Base-by-base conservation (phyloP, 2,113 vertebrate species). In the Capreolus pygargus region DNA sequence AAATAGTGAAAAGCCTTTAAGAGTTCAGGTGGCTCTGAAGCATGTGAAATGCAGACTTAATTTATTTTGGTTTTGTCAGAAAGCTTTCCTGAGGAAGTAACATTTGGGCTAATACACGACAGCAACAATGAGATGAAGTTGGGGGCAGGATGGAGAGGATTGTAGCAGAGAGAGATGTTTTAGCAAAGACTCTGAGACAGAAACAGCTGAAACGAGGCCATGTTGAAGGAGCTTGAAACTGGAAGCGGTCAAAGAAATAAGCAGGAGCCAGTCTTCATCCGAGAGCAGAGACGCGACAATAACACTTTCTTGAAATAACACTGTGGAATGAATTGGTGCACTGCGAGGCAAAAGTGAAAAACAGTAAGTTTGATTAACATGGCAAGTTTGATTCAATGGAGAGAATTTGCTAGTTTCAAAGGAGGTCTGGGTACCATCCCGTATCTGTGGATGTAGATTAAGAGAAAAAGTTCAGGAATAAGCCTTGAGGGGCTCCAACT, bases 11-110 rank as follows among this genome's bases (percentile, higher is more conserved):
- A 84, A 70, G 3, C 16, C 52, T 86, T 43, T 74, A 86, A 91
- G 70, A 91, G 23, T 12, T 64, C 47, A 67, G 43, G 74, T 16
- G 19, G 2, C n/a, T 54, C 91, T 85, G 61, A 79, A 88, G 5
- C 9, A 81, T 0, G 0, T 74, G 36, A 91, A 64, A 58, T 60
- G 15, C 12, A 16, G 39, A 58, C 17, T 67, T 88, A 16, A 28
- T 89, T 45, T 92, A 79, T 79, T 88, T 60, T 78, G 30, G 12
- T 54, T 74, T 76, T 84, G 9, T 94, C 58, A 89, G 58, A 70
- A 74, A 86, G 86, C 2, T 60, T 61, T 89, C 70, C 83, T 61
- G 16, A 83, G 83, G 55, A 84, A 94, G 57, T 39, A 78, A 83
- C 23, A 33, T 50, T 57, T 57, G 39, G 76, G 19, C 27, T 58